Evolutionary conservation across 2,113 vertebrate species (phyloP).

Genomic region (Burhinus bistriatus): DNA sequence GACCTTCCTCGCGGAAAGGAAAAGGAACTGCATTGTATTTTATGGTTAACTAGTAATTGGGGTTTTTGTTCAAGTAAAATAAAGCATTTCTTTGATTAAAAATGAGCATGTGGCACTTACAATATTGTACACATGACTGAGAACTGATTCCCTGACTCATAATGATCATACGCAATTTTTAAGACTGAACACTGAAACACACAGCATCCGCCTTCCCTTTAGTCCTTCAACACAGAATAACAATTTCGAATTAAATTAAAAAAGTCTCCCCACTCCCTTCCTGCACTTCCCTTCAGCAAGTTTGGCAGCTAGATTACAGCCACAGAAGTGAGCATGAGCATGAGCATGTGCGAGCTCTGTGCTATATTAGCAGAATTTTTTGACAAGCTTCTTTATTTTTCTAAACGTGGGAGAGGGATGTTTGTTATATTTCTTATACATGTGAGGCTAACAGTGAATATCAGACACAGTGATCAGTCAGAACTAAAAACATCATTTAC

Average conservation of each 20-base stretch:
- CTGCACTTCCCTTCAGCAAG: neutral
- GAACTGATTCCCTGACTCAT: neutral
- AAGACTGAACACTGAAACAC: neutral
- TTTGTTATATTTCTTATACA: neutral
- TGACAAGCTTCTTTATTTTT: slow-evolving; percentile 24
- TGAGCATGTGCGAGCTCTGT: neutral
- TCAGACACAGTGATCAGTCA: neutral
- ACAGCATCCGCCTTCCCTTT: neutral
- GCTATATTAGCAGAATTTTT: neutral
- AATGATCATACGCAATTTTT: neutral
- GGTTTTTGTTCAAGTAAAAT: neutral
- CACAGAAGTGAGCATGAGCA: neutral
- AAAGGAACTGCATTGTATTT: neutral
- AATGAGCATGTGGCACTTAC: neutral
- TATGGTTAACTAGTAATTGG: neutral
- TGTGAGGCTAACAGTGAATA: neutral
- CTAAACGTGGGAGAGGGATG: neutral
- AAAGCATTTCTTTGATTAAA: slow-evolving; percentile 14
- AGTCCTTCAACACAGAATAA: neutral
- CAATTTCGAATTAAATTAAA: neutral
- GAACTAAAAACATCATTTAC: slow-evolving; percentile 20
- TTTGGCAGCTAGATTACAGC: neutral
- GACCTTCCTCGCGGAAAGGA: neutral
- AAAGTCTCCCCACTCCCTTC: neutral
- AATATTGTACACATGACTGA: neutral